A percentile compares a stretch with the other conserved stretches of the same genome.
These are phyloP conservation scores for Himalopsyche tibetana DNA, from an alignment of 2,888 invertebrate species.

Conservation along the genomic window DNA sequence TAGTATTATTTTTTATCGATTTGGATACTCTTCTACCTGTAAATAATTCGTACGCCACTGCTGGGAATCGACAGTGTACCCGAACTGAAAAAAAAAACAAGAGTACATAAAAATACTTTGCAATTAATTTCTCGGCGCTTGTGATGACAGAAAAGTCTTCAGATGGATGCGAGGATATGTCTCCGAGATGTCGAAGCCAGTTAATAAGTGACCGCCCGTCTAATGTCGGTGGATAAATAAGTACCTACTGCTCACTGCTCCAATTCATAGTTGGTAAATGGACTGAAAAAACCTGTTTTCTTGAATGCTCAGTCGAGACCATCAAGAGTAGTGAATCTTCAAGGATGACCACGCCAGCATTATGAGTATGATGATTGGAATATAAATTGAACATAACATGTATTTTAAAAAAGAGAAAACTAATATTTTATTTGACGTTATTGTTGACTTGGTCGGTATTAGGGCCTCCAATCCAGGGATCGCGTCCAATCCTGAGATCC, in stretches of 20 bases:
- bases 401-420: no score
- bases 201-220: background rate
- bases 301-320: background rate
- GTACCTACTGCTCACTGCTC: background rate
- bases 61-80: no score
- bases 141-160: constrained; percentile 22
- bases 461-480: no score
- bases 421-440: no score
- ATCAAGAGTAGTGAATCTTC: background rate
- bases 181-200: constrained; percentile 26
- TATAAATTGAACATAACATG: no score
- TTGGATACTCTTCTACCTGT: no score
- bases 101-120: background rate
- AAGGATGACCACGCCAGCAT: background rate
- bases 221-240: background rate
- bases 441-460: no score
- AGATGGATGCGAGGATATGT: constrained; percentile 23
- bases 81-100: background rate
- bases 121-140: constrained; percentile 42
- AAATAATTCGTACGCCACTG: no score
- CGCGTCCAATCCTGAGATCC: no score
- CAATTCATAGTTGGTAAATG: constrained; percentile 31
- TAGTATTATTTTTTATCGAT: no score
- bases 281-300: constrained; percentile 28
- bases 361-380: no score